Conservation (phyloP, 2,888 invertebrate species). For the Tricholauxania praeusta region DNA sequence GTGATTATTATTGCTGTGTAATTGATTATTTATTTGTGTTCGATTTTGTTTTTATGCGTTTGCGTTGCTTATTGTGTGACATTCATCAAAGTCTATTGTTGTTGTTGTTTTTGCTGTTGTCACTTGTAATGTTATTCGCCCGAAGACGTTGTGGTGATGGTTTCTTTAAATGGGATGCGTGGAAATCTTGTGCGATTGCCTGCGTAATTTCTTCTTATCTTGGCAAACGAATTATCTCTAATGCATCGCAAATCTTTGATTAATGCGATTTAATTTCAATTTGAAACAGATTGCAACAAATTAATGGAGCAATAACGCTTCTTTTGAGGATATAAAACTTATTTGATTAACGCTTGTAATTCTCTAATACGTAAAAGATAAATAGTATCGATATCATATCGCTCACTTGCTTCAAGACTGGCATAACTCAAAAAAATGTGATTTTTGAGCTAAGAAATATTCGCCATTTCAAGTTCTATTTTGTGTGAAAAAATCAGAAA, state of each 20-base stretch:
- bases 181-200: neutral
- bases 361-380: too few species aligned
- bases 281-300: too few species aligned
- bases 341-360: too few species aligned
- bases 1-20: slow-evolving; percentile 28
- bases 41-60: slow-evolving; percentile 20
- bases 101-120: slow-evolving; percentile 23
- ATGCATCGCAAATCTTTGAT: slow-evolving; percentile 23
- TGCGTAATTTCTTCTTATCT: slow-evolving; percentile 5
- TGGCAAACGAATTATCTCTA: slow-evolving; percentile 22
- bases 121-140: neutral
- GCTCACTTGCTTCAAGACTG: too few species aligned
- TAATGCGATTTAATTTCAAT: slow-evolving; percentile 15
- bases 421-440: too few species aligned
- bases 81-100: slow-evolving; percentile 47
- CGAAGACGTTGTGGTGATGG: neutral
- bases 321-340: neutral
- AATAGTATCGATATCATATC: too few species aligned
- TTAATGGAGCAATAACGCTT: neutral
- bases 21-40: slow-evolving; percentile 35
- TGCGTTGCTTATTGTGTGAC: slow-evolving; percentile 46
- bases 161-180: neutral
- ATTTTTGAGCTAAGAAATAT: too few species aligned
- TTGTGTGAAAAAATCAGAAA: too few species aligned
- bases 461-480: too few species aligned